These are phyloP conservation scores for Sardinella longiceps DNA, from an alignment of 2,797 vertebrate species.

Conservation along the genomic window DNA sequence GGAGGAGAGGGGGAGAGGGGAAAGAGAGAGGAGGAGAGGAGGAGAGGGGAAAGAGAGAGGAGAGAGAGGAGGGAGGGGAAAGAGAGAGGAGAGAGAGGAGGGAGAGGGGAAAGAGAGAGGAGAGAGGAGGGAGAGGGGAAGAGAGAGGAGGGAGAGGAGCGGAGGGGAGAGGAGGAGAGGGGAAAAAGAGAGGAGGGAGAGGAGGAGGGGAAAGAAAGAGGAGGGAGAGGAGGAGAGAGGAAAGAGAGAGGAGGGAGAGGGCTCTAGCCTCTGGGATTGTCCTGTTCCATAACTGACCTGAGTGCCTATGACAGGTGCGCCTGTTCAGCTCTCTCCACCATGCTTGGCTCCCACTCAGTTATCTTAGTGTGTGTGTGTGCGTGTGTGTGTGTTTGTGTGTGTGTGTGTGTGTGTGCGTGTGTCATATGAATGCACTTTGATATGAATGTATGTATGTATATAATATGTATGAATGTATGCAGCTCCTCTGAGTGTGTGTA, in stretches of 20 bases:
- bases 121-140: not conserved
- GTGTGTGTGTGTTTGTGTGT: not conserved
- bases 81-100: not conserved
- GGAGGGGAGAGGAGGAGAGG: not conserved
- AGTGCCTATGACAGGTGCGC: constrained; percentile 23
- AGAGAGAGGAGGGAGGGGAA: not conserved
- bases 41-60: not conserved
- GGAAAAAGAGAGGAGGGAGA: not conserved
- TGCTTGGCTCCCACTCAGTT: not conserved
- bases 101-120: not conserved
- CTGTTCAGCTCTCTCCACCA: constrained; percentile 8
- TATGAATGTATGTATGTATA: not conserved
- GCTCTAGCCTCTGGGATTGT: constrained; percentile 26
- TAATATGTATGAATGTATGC: too few species aligned
- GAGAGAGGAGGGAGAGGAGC: not conserved
- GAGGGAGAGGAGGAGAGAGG: not conserved
- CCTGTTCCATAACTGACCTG: constrained; percentile 17
- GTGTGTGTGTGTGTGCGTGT: not conserved
- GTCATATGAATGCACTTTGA: not conserved
- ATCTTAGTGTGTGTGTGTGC: not conserved
- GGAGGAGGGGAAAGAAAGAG: not conserved
- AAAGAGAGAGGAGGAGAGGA: not conserved
- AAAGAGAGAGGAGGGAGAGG: not conserved
- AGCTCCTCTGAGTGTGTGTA: not conserved
- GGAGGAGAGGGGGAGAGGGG: not conserved